Evolutionary conservation across 2,113 vertebrate species (phyloP), one percentile per base, ranked within the genome.

Genomic region (Sterna hirundo): DNA sequence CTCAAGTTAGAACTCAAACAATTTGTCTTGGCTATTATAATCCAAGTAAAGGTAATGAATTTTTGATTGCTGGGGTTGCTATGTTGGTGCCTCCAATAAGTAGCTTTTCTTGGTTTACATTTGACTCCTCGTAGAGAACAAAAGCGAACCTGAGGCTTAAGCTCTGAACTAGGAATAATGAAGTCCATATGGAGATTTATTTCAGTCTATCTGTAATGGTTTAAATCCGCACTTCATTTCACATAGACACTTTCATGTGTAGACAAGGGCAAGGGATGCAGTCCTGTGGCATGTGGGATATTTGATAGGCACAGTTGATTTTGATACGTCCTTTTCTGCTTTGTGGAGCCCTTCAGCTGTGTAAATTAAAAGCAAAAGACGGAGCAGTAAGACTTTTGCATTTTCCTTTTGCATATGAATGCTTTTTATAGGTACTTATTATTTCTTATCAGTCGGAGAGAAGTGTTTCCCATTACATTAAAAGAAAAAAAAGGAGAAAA

Each of bases 361-460:
- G 44, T 79, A 94, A 96, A 89, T 83, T 91, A 93, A 87, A 94
- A 64, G 18, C 52, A 71, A 47, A 82, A 76, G 21, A 66, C 42
- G 26, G 42, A 79, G 47, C 26, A 42, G 19, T 85, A 62, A 52
- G 42, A 32, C 34, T 64, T 58, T 55, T 11, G 25, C 6, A 7
- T 55, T 83, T 88, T 74, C 22, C 18, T 46, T 42, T 75, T 74
- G 21, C 51, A 27, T 74, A 34, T 57, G 32, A 86, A 36, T 86
- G 36, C 16, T 9, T 83, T 83, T 76, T 78, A 51, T 71, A 27
- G 26, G 38, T 89, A n/a, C 13, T 82, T 7, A 19, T 57, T 34
- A 18, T 34, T 77, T 78, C 44, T 71, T 81, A 25, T 13, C 47
- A 60, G 17, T 75, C 52, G 12, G 29, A 65, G 58, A 20, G 38